Evolutionary conservation across 2,113 vertebrate species (phyloP).

Genomic region (Dinomys branickii): DNA sequence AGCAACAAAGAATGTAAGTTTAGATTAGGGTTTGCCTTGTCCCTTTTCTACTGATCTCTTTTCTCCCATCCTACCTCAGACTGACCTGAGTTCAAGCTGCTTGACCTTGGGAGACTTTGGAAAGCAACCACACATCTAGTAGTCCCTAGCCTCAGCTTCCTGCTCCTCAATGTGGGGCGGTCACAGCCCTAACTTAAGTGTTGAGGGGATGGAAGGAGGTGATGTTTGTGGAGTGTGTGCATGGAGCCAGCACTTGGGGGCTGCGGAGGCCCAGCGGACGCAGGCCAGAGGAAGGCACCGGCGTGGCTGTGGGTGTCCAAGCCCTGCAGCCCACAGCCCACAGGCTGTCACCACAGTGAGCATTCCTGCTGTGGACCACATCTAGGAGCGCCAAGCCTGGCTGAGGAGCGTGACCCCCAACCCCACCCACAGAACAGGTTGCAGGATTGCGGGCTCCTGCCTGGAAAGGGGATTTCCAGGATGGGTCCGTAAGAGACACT

Average conservation of each 20-base stretch:
- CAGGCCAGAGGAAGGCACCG: neutral
- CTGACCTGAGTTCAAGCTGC: neutral
- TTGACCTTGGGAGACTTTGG: neutral
- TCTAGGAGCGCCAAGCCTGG: neutral
- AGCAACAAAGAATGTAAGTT: neutral
- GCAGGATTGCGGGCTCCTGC: neutral
- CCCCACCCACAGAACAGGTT: neutral
- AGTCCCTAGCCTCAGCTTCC: neutral
- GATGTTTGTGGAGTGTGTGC: neutral
- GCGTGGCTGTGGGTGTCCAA: neutral
- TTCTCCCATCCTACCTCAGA: neutral
- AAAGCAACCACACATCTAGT: neutral
- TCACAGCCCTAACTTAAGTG: neutral
- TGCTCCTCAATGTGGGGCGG: neutral
- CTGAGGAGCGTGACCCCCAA: neutral
- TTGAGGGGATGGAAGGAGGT: neutral
- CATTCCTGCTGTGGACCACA: fast-evolving
- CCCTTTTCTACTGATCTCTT: neutral
- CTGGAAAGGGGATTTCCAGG: neutral
- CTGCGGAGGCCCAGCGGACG: neutral
- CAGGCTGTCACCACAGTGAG: neutral
- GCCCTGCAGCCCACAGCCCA: neutral
- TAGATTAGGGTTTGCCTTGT: neutral
- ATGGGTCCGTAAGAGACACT: neutral
- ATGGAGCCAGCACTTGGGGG: neutral